phyloP scores from a whole-genome alignment of 2,113 vertebrate genomes.

The Toxostoma redivivum region DNA sequence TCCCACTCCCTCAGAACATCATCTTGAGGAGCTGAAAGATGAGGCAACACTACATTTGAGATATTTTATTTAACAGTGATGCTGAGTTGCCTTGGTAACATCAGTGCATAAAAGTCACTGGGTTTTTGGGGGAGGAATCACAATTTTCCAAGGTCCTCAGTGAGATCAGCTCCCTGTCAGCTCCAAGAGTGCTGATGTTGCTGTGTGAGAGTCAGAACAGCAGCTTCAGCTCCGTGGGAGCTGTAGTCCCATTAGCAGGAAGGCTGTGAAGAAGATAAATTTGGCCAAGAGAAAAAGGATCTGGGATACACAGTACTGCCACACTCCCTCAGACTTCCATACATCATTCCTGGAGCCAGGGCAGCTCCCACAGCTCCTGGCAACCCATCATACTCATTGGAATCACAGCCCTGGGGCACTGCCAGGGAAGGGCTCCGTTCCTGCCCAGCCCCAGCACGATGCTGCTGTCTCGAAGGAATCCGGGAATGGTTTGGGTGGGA shows the following conservation, averaged over 20 bases:
- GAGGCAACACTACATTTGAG: background rate
- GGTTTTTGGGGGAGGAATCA: fast-evolving
- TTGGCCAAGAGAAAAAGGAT: background rate
- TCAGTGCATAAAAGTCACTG: fast-evolving
- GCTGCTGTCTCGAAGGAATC: background rate
- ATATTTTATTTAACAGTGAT: fast-evolving
- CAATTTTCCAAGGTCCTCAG: fast-evolving
- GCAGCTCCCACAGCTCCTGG: background rate
- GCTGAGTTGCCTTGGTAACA: background rate
- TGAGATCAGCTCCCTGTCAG: background rate
- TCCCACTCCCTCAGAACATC: background rate
- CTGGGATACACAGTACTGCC: background rate
- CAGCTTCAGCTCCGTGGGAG: background rate
- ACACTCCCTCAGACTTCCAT: background rate
- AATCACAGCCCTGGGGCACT: background rate
- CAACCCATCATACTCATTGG: fast-evolving
- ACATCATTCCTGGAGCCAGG: background rate
- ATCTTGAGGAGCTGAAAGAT: background rate
- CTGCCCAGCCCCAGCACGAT: background rate
- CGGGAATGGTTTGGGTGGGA: background rate
- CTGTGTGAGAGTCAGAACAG: background rate
- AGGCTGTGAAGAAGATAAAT: background rate
- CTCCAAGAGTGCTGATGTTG: background rate
- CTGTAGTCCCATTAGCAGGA: background rate
- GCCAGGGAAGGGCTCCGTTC: background rate